These are phyloP conservation scores for Agriopis leucophaearia DNA, from an alignment of 2,888 invertebrate genomes.

Conservation along the genomic window DNA sequence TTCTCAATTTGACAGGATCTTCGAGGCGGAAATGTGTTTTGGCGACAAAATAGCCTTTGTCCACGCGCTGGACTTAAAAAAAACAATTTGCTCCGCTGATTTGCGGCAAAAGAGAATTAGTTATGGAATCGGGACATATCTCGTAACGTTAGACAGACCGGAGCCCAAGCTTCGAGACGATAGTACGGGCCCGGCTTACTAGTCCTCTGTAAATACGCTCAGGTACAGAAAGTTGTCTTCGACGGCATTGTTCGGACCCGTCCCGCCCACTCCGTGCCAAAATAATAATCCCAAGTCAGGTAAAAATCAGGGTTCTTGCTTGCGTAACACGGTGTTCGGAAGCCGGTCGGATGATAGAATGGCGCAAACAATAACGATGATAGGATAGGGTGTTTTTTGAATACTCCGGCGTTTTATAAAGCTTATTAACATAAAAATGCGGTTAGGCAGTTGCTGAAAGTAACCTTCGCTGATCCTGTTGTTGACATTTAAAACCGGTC, in stretches of 20 bases:
- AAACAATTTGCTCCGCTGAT: conserved; percentile 66
- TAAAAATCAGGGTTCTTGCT: conserved; percentile 77
- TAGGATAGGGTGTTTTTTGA: conserved; percentile 26
- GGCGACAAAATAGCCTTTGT: conserved; percentile 66
- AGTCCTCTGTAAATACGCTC: conserved; percentile 78
- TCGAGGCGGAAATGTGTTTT: conserved; percentile 70
- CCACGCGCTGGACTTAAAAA: conserved; percentile 54
- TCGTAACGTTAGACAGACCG: conserved; percentile 70
- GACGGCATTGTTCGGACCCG: conserved; percentile 66
- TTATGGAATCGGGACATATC: conserved; percentile 56
- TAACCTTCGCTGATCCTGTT: conserved; percentile 41
- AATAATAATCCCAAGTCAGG: conserved; percentile 75
- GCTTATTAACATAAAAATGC: conserved; percentile 28
- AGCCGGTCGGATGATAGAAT: conserved; percentile 70
- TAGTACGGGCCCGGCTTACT: conserved; percentile 53
- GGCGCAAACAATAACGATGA: conserved; percentile 69
- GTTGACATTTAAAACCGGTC: conserved; percentile 54
- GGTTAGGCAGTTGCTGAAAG: conserved; percentile 63
- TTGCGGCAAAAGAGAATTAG: conserved; percentile 53
- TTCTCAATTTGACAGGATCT: conserved; percentile 73
- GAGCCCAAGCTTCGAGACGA: conserved; percentile 63
- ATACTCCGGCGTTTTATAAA: conserved; percentile 53
- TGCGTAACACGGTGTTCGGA: conserved; percentile 76
- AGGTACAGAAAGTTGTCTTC: conserved; percentile 78
- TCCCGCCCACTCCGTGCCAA: conserved; percentile 77